These are phyloP conservation scores for Sphenopsis melanotis DNA, from an alignment of 2,797 vertebrate genomes.

Conservation along the genomic window DNA sequence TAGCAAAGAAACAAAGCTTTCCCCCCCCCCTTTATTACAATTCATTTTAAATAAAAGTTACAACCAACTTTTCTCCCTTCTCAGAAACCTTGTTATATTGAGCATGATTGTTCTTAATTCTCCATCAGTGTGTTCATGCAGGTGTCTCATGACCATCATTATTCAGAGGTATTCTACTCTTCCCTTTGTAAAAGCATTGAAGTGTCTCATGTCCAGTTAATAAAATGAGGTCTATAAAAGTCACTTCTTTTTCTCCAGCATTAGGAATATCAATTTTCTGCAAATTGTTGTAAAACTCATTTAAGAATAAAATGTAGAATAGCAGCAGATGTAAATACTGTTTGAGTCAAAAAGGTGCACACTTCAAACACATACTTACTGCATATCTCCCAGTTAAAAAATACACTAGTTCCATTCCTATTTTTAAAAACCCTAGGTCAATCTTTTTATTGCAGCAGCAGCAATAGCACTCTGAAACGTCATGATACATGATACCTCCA, in stretches of 20 bases:
- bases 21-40: background rate
- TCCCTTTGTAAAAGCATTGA: background rate
- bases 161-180: background rate
- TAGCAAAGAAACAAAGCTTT: background rate
- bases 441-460: background rate
- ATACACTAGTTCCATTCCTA: background rate
- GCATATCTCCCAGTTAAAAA: background rate
- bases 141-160: background rate
- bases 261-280: background rate
- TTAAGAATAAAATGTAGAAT: background rate
- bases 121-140: background rate
- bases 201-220: background rate
- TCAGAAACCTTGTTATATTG: background rate
- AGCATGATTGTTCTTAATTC: background rate
- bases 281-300: background rate
- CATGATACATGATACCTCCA: background rate
- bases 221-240: background rate
- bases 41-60: background rate
- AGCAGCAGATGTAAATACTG: background rate
- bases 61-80: background rate
- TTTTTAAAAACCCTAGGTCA: background rate
- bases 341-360: background rate
- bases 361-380: background rate
- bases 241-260: background rate
- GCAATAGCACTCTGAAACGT: background rate